A percentile compares a stretch with the other conserved stretches of the same genome.
These are phyloP conservation scores for Tenthredo notha DNA, from an alignment of 2,888 invertebrate genomes.

Conservation along the genomic window DNA sequence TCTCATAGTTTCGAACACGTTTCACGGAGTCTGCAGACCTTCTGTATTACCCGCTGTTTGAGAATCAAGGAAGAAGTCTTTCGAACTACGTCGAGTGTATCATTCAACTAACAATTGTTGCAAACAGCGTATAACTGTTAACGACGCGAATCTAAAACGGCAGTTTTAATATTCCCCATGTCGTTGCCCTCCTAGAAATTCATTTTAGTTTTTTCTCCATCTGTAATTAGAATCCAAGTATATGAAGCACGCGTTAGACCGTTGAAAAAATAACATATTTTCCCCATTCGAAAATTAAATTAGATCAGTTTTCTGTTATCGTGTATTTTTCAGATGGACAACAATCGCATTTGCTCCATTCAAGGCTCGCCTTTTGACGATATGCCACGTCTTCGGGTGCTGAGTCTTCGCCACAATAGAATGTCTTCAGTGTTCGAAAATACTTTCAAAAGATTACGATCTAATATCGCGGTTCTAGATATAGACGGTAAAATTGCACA, in stretches of 20 bases:
- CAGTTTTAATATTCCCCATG: slow-evolving; percentile 13
- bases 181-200: slow-evolving; percentile 9
- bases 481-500: slow-evolving; percentile 85
- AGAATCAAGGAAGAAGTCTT: neutral
- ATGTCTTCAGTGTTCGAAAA: slow-evolving; percentile 87
- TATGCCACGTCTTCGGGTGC: slow-evolving; percentile 90
- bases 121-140: slow-evolving; percentile 13
- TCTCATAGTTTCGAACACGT: slow-evolving; percentile 4
- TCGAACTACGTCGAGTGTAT: neutral
- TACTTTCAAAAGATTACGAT: slow-evolving; percentile 87
- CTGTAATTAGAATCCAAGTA: neutral
- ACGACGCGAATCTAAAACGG: slow-evolving; percentile 12
- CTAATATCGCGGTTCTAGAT: slow-evolving; percentile 90
- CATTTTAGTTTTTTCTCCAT: neutral
- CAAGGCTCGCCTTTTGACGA: slow-evolving; percentile 90
- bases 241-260: neutral
- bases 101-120: slow-evolving; percentile 1
- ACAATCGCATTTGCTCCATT: slow-evolving; percentile 90
- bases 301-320: neutral
- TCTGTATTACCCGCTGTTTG: neutral
- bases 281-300: neutral
- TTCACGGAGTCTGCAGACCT: slow-evolving; percentile 16
- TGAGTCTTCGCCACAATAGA: slow-evolving; percentile 89
- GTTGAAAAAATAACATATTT: neutral
- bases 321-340: slow-evolving; percentile 82